These are phyloP conservation scores for Poeciliopsis infans DNA, from an alignment of 2,797 vertebrate species.

Conservation along the genomic window DNA sequence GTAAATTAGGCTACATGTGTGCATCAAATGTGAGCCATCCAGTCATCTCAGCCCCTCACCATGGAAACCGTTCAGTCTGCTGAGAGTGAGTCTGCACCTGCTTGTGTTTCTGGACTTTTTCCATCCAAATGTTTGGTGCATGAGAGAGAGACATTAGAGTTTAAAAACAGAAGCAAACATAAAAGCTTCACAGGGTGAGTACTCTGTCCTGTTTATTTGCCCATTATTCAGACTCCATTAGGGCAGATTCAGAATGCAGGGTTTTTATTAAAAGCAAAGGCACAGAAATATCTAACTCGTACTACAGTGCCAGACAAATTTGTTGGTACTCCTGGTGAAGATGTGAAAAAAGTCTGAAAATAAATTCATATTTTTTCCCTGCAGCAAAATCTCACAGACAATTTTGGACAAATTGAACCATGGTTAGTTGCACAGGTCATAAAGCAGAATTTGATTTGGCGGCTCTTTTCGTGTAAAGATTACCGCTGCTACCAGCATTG, in stretches of 20 bases:
- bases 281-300: constrained; percentile 62
- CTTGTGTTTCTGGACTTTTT: constrained; percentile 50
- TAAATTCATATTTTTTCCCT: neutral
- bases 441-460: neutral
- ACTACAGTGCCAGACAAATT: constrained; percentile 1
- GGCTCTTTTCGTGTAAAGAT: neutral
- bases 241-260: constrained; percentile 33
- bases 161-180: constrained; percentile 10
- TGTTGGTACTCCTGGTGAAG: neutral
- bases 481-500: neutral
- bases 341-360: neutral
- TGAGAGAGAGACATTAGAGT: constrained; percentile 24
- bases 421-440: neutral
- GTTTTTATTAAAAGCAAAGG: constrained; percentile 66
- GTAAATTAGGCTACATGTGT: constrained; percentile 35
- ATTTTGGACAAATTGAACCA: neutral
- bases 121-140: constrained; percentile 41
- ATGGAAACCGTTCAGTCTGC: constrained; percentile 72
- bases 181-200: constrained; percentile 38
- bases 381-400: constrained; percentile 1
- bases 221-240: constrained; percentile 31
- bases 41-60: constrained; percentile 61
- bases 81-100: constrained; percentile 37
- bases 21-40: constrained; percentile 51
- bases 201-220: constrained; percentile 38